Conservation (phyloP, 2,888 invertebrate species). For the Aphrophora alni region DNA sequence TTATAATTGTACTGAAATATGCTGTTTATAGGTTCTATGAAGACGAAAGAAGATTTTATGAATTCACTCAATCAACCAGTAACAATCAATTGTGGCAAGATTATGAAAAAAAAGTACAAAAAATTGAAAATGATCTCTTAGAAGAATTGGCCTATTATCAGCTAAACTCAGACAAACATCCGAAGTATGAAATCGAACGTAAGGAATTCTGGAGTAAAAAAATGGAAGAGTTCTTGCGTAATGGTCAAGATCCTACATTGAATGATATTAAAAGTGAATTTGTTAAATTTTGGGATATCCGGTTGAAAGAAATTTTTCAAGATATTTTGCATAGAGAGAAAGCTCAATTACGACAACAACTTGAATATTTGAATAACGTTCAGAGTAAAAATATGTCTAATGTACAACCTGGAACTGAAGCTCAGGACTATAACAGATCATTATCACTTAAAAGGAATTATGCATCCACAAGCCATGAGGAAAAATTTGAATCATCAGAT, state of each 20-base stretch:
- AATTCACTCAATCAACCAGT: neutral
- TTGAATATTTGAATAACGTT: neutral
- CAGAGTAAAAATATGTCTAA: neutral
- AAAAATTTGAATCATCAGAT: neutral
- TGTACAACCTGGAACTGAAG: too few relatives aligned
- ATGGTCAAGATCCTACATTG: neutral
- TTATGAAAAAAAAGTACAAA: neutral
- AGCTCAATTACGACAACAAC: neutral
- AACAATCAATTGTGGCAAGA: neutral
- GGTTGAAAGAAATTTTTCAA: neutral
- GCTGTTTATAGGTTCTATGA: neutral
- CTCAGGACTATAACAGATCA: neutral
- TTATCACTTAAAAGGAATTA: neutral
- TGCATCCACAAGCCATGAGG: neutral
- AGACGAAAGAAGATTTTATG: neutral
- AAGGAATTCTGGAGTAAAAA: neutral
- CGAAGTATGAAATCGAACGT: neutral
- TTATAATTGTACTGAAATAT: neutral
- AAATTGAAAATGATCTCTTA: neutral
- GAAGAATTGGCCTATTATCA: neutral
- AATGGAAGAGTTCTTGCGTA: neutral
- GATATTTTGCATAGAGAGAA: neutral
- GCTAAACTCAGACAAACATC: neutral
- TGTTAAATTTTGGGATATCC: neutral
- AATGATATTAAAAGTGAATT: neutral